Conservation (phyloP, 2,888 invertebrate genomes). For the Dicyrtoma fusca region DNA sequence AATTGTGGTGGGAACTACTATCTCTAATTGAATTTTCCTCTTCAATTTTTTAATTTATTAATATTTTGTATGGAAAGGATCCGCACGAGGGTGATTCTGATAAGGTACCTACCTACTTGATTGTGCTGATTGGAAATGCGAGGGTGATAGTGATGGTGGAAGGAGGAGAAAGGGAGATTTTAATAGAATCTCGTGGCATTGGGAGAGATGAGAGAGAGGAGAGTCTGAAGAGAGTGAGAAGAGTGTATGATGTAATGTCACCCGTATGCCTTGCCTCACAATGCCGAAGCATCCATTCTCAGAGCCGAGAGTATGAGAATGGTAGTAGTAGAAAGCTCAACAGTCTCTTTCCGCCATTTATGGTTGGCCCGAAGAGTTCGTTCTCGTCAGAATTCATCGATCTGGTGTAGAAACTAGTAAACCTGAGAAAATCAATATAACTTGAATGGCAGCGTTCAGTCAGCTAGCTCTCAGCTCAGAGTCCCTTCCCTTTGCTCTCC, state of each 20-base stretch:
- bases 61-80: no score
- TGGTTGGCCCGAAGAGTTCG: conserved; percentile 31
- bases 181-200: neutral
- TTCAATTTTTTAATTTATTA: no score
- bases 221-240: no score
- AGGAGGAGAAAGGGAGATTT: neutral
- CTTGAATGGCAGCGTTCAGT: conserved; percentile 37
- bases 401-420: conserved; percentile 36
- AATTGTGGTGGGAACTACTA: no score
- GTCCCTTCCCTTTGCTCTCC: conserved; percentile 16
- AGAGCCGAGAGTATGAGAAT: no score
- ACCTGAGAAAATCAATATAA: conserved; percentile 39
- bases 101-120: no score
- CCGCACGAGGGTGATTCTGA: no score
- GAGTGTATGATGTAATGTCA: neutral
- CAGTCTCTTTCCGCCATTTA: conserved; percentile 34
- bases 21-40: no score
- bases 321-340: conserved; percentile 19
- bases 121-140: no score
- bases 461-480: conserved; percentile 22
- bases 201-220: neutral
- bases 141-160: neutral
- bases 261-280: conserved; percentile 2
- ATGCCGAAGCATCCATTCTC: no score
- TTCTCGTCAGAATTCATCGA: conserved; percentile 40